phyloP scores from a whole-genome alignment of 1,140 invertebrate genomes.

The Macrobrachium nipponense region DNA sequence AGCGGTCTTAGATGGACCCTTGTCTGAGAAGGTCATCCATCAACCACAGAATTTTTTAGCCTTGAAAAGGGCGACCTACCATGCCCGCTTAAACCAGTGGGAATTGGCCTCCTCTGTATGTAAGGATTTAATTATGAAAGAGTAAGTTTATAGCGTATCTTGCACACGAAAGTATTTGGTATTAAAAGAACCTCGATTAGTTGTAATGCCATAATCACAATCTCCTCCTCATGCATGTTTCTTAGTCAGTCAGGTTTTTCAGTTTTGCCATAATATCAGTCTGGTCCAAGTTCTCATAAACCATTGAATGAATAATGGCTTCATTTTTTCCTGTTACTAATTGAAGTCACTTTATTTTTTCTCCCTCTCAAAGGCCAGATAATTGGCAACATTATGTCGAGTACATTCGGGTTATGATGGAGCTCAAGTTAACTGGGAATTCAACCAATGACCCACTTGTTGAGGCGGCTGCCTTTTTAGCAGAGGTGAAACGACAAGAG shows the following conservation, averaged over 20 bases:
- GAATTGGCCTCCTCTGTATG: slow-evolving; percentile 50
- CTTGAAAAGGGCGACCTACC: slow-evolving; percentile 53
- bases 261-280: too few relatives aligned
- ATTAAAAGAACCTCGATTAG: too few relatives aligned
- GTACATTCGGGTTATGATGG: slow-evolving; percentile 41
- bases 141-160: slow-evolving; percentile 38
- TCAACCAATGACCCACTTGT: slow-evolving; percentile 18
- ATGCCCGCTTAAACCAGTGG: slow-evolving; percentile 49
- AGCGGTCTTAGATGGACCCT: slow-evolving; percentile 80
- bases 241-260: too few relatives aligned
- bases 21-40: slow-evolving; percentile 69
- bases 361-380: slow-evolving; percentile 44
- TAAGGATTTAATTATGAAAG: slow-evolving; percentile 45
- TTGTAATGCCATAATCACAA: too few relatives aligned
- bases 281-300: too few relatives aligned
- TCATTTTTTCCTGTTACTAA: background rate
- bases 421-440: slow-evolving; percentile 16
- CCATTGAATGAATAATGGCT: background rate
- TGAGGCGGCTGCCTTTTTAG: slow-evolving; percentile 15
- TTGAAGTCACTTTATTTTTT: background rate
- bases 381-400: slow-evolving; percentile 63
- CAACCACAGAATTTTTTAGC: slow-evolving; percentile 57
- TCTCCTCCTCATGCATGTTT: too few relatives aligned
- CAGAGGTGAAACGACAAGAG: background rate
- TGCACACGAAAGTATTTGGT: background rate